Conservation (phyloP, 2,797 vertebrate genomes). For the Danio albolineatus region DNA sequence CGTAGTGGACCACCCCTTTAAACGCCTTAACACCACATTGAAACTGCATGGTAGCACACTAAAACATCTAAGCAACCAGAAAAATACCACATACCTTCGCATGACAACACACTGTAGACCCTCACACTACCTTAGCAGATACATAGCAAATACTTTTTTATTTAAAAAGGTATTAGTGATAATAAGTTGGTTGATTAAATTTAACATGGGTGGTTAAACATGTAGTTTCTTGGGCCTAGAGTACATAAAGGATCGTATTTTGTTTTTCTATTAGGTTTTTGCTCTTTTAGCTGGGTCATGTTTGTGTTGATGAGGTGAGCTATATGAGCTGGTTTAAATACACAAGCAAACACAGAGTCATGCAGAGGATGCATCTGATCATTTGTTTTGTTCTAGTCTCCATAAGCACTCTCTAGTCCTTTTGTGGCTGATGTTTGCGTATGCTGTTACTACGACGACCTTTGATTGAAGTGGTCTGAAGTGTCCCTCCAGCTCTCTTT, state of each 20-base stretch:
- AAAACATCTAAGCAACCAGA: background rate
- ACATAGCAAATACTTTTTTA: background rate
- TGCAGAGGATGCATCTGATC: background rate
- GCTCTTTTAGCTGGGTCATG: background rate
- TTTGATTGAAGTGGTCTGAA: constrained; percentile 12
- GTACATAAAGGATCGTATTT: background rate
- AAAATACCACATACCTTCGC: background rate
- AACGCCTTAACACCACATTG: too few relatives aligned
- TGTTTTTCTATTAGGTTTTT: background rate
- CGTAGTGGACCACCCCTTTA: too few relatives aligned
- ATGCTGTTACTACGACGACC: constrained; percentile 18
- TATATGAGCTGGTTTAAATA: background rate
- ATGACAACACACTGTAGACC: background rate
- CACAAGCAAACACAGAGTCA: background rate
- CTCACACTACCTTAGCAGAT: background rate
- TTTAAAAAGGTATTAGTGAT: background rate
- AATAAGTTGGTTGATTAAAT: too few relatives aligned
- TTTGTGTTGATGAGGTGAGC: background rate
- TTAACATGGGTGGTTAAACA: background rate
- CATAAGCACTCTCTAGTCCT: background rate
- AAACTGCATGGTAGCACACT: background rate
- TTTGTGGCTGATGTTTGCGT: constrained; percentile 31
- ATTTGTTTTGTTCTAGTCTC: background rate
- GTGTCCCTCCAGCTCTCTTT: background rate
- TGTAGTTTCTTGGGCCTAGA: background rate